These are phyloP conservation scores for Lucinisca nassula DNA, from an alignment of 2,888 invertebrate genomes.

Conservation along the genomic window DNA sequence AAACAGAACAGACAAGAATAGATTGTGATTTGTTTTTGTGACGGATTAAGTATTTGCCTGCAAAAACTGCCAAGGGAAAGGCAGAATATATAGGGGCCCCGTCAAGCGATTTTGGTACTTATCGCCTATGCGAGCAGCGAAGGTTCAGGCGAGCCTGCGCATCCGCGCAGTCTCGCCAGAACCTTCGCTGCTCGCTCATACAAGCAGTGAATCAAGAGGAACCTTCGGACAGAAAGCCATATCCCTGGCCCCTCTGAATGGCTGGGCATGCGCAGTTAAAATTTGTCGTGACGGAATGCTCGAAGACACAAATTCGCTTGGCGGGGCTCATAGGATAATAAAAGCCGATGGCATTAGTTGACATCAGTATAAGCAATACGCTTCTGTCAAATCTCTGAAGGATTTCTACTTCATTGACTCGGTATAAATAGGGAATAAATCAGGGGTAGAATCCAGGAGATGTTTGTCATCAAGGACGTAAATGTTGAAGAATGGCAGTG, in stretches of 20 bases:
- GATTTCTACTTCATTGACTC: not conserved
- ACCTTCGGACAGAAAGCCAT: too few relatives aligned
- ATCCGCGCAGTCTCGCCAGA: too few relatives aligned
- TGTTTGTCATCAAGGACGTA: not conserved
- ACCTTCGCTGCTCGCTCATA: too few relatives aligned
- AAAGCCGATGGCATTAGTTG: constrained; percentile 6
- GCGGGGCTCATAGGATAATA: too few relatives aligned
- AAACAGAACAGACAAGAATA: not conserved
- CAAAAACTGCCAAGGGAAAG: not conserved
- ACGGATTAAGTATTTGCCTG: not conserved
- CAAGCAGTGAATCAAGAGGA: too few relatives aligned
- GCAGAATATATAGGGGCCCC: not conserved
- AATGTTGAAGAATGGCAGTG: not conserved
- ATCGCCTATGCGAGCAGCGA: too few relatives aligned
- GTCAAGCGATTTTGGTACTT: too few relatives aligned
- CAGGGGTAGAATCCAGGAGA: not conserved
- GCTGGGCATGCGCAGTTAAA: too few relatives aligned
- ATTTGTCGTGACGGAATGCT: too few relatives aligned
- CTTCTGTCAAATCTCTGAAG: not conserved
- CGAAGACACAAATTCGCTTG: too few relatives aligned
- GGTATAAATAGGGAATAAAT: constrained; percentile 1
- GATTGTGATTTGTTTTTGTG: not conserved
- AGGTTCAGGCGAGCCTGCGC: too few relatives aligned
- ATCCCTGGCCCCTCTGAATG: too few relatives aligned
- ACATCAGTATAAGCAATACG: not conserved